These are phyloP conservation scores for Palythoa grandis DNA, from an alignment of 92 coral and sea anemone species.

Conservation along the genomic window DNA sequence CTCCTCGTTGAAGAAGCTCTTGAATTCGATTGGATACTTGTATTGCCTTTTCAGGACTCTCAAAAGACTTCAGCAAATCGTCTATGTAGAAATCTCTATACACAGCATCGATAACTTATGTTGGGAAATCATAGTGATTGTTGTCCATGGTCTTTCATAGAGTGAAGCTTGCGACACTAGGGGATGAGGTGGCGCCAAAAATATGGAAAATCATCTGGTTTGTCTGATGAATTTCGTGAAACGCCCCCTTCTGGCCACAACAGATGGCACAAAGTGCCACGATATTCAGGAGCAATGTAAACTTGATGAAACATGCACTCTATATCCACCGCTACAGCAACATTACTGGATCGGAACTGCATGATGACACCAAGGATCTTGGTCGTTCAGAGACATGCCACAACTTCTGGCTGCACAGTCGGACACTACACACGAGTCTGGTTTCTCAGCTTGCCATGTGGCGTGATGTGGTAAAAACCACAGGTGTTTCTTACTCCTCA, in stretches of 20 bases:
- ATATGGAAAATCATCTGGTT: conserved; percentile 65
- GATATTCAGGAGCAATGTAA: conserved; percentile 20
- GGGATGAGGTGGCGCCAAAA: conserved; percentile 64
- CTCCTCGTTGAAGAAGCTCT: conserved; percentile 60
- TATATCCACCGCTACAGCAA: conserved; percentile 34
- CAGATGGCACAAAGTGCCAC: conserved; percentile 15
- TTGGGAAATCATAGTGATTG: conserved; percentile 46
- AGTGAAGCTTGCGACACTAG: conserved; percentile 65
- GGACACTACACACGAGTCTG: conserved; percentile 27
- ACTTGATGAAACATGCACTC: conserved; percentile 36
- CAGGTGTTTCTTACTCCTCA: conserved; percentile 1
- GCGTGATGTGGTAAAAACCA: conserved; percentile 33
- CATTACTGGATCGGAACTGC: conserved; percentile 21
- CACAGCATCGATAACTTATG: conserved; percentile 52
- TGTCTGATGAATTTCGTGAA: conserved; percentile 7
- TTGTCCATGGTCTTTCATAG: conserved; percentile 61
- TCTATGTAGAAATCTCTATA: conserved; percentile 61
- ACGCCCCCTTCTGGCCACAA: conserved; percentile 27
- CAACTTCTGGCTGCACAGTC: conserved; percentile 23
- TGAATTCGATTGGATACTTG: conserved; percentile 57
- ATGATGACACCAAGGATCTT: conserved; percentile 29
- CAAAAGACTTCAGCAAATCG: conserved; percentile 65
- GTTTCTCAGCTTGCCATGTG: conserved; percentile 23
- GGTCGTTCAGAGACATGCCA: conserved; percentile 25
- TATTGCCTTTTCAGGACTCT: conserved; percentile 55